Conservation (phyloP, 2,797 vertebrate genomes). For the Catharus ustulatus region DNA sequence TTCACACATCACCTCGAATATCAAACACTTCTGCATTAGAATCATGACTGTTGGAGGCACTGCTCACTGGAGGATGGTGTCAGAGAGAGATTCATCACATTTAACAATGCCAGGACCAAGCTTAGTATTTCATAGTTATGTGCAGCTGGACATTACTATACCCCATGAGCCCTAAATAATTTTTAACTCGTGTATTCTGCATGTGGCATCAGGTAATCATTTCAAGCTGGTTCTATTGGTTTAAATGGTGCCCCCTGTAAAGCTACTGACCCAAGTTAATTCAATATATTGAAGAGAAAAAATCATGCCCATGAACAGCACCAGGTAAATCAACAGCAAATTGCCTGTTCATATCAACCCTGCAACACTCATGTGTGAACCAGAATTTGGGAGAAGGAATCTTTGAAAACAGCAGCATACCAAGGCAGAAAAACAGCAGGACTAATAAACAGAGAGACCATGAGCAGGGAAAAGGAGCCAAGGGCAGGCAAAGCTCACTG, state of each 20-base stretch:
- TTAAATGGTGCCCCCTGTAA: constrained; percentile 6
- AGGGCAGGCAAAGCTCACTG: not conserved
- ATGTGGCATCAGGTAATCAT: not conserved
- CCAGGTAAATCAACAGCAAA: not conserved
- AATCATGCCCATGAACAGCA: not conserved
- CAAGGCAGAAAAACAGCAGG: not conserved
- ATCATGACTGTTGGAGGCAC: not conserved
- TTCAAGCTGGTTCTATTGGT: not conserved
- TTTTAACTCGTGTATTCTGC: not conserved
- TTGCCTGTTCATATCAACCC: not conserved
- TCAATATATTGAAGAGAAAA: not conserved
- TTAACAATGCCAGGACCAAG: constrained; percentile 6
- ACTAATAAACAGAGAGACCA: not conserved
- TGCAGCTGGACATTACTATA: not conserved
- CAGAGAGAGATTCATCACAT: constrained; percentile 29
- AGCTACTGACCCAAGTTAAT: not conserved
- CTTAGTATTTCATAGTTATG: constrained; percentile 44
- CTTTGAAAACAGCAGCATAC: not conserved
- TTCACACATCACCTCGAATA: not conserved
- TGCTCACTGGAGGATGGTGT: not conserved
- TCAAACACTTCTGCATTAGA: not conserved
- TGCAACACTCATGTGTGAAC: fast-evolving
- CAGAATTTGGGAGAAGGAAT: not conserved
- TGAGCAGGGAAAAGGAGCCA: not conserved
- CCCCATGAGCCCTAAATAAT: not conserved